These are phyloP conservation scores for Chelonia mydas DNA, from an alignment of 2,797 vertebrate species.

Conservation along the genomic window DNA sequence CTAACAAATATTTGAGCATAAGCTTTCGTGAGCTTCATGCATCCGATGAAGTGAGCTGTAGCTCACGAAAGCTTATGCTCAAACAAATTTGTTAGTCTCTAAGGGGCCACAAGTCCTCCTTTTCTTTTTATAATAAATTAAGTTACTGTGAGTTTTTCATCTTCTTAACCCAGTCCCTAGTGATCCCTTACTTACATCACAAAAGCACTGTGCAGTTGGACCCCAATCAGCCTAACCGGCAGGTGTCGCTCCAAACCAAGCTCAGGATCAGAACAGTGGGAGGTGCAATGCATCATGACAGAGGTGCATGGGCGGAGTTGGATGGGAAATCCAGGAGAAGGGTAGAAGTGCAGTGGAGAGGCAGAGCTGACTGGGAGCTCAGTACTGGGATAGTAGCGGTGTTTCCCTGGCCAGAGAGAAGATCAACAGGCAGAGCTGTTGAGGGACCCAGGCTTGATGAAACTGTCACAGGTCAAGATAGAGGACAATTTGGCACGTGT, in stretches of 20 bases:
- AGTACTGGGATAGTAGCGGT: no score
- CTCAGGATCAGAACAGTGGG: neutral
- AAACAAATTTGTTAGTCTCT: no score
- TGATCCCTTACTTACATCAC: neutral
- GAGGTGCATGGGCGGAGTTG: no score
- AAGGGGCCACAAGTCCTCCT: no score
- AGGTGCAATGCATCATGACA: neutral
- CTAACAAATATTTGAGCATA: no score
- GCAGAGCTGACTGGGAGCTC: neutral
- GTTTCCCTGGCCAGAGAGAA: neutral
- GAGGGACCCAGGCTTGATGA: neutral
- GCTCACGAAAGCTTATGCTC: no score
- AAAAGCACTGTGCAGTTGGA: neutral
- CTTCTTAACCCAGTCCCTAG: neutral
- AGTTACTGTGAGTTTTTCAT: neutral
- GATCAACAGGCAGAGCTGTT: neutral
- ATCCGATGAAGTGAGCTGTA: no score
- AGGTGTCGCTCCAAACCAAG: neutral
- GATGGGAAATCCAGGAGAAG: neutral
- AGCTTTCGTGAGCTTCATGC: no score
- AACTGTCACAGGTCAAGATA: neutral
- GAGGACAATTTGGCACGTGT: neutral
- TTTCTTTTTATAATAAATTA: neutral
- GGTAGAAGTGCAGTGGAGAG: neutral
- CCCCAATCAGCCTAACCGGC: neutral